Evolutionary conservation across 2,888 invertebrate genomes (phyloP), one percentile per base, ranked within the genome.

Genomic region (Heteromyza rotundicornis): DNA sequence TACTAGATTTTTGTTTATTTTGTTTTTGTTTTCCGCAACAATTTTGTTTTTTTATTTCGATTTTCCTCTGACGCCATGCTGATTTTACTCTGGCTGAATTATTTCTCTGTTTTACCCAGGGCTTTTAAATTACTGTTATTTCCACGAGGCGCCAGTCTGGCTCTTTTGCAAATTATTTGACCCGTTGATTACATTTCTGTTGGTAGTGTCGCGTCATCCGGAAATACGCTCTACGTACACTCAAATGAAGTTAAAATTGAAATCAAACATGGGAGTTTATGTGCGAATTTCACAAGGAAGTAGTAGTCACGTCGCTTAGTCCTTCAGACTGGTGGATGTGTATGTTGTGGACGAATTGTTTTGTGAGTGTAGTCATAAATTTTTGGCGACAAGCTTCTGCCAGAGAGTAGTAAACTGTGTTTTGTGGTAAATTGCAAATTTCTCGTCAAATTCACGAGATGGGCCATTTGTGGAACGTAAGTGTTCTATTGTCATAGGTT

Each of bases 361-460:
- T n/a, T n/a, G n/a, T n/a, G n/a, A n/a, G n/a, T 19, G 20, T 35
- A 19, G 54, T 19, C 36, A 35, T 54, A 54, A 54, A 36, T 54
- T n/a, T n/a, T 54, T 35, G 54, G 54, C 54, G 54, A 19, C 54
- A 54, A 16, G 2, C 47, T 47, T 23, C n/a, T 49, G n/a, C 8
- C n/a, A n/a, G n/a, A n/a, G n/a, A n/a, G n/a, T n/a, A n/a, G 47
- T 17, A 2, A 47, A 40, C 40, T 40, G 12, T 40, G 40, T n/a
- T 40, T 3, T n/a, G 16, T 40, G 16, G n/a, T n/a, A n/a, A n/a
- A n/a, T n/a, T n/a, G n/a, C n/a, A 7, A 40, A 40, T 12, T 40
- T 40, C 3, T 40, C 40, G 40, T n/a, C 3, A 19, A 19, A 20
- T 47, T 19, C 19, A 19, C 47, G 47, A 47, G 47, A 17, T n/a